Conservation (phyloP, 2,113 vertebrate genomes). For the Cryptomyrus ogoouensis region DNA sequence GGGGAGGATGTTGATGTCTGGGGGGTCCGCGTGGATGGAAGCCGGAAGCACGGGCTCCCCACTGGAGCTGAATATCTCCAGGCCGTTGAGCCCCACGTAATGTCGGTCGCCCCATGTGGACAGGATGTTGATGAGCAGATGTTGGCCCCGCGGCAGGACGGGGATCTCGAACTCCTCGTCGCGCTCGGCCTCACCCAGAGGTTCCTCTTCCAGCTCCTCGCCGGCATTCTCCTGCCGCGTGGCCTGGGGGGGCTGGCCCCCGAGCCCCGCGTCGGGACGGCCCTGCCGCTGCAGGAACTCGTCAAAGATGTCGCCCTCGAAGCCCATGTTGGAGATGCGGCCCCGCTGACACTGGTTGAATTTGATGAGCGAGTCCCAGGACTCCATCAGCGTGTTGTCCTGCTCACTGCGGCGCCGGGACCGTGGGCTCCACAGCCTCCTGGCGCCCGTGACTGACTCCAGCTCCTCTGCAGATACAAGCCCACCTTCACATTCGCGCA, state of each 20-base stretch:
- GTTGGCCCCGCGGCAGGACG: constrained; percentile 76
- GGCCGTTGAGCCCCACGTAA: constrained; percentile 89
- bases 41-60: constrained; percentile 72
- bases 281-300: constrained; percentile 82
- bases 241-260: constrained; percentile 28
- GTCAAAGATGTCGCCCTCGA: constrained; percentile 83
- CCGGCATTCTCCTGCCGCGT: constrained; percentile 37
- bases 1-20: constrained; percentile 86
- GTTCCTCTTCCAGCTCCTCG: constrained; percentile 48
- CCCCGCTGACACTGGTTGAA: constrained; percentile 87
- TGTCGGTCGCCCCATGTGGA: constrained; percentile 97
- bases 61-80: constrained; percentile 84
- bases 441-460: constrained; percentile 39
- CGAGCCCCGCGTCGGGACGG: constrained; percentile 35
- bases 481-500: background rate
- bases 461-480: constrained; percentile 43
- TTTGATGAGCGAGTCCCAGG: constrained; percentile 80
- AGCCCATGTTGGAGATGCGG: constrained; percentile 78
- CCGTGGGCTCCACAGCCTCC: constrained; percentile 38
- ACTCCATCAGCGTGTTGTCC: constrained; percentile 77
- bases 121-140: constrained; percentile 72
- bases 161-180: constrained; percentile 85
- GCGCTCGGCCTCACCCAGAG: constrained; percentile 39
- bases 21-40: constrained; percentile 74
- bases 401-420: constrained; percentile 60